Evolutionary conservation across 1,140 invertebrate genomes (phyloP).

Genomic region (Contarinia nasturtii): DNA sequence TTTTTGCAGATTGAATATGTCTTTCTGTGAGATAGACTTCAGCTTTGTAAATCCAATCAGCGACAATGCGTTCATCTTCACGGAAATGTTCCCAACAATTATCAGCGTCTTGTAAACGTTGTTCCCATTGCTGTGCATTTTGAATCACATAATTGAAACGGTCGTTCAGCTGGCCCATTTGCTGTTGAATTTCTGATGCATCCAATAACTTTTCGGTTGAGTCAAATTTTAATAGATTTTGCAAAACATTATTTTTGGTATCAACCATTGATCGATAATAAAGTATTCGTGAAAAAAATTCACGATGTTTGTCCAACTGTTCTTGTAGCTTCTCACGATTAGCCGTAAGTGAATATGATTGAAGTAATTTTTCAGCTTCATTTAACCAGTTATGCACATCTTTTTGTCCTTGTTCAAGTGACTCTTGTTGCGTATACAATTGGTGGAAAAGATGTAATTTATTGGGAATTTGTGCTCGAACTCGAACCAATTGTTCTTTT

Average conservation of each 20-base stretch:
- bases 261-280: slow-evolving; percentile 88
- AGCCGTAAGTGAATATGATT: slow-evolving; percentile 34
- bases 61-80: slow-evolving; percentile 55
- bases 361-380: slow-evolving; percentile 55
- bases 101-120: slow-evolving; percentile 55
- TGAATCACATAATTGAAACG: slow-evolving; percentile 55
- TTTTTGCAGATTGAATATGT: slow-evolving; percentile 58
- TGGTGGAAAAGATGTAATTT: slow-evolving; percentile 66
- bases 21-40: slow-evolving; percentile 65
- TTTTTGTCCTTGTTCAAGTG: slow-evolving; percentile 64
- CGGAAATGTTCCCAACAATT: slow-evolving; percentile 73
- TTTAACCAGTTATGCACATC: slow-evolving; percentile 75
- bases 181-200: slow-evolving; percentile 42
- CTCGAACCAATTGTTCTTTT: slow-evolving; percentile 65
- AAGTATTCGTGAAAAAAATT: slow-evolving; percentile 68
- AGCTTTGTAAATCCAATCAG: slow-evolving; percentile 69
- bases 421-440: slow-evolving; percentile 74
- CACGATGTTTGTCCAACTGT: slow-evolving; percentile 64
- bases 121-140: slow-evolving; percentile 55
- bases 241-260: slow-evolving; percentile 86
- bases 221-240: slow-evolving; percentile 62
- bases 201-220: slow-evolving; percentile 51
- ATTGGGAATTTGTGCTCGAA: slow-evolving; percentile 59
- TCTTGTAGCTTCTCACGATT: slow-evolving; percentile 52
- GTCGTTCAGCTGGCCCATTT: slow-evolving; percentile 64